These are phyloP conservation scores for Phalera bucephala DNA, from an alignment of 2,888 invertebrate species.

Conservation along the genomic window DNA sequence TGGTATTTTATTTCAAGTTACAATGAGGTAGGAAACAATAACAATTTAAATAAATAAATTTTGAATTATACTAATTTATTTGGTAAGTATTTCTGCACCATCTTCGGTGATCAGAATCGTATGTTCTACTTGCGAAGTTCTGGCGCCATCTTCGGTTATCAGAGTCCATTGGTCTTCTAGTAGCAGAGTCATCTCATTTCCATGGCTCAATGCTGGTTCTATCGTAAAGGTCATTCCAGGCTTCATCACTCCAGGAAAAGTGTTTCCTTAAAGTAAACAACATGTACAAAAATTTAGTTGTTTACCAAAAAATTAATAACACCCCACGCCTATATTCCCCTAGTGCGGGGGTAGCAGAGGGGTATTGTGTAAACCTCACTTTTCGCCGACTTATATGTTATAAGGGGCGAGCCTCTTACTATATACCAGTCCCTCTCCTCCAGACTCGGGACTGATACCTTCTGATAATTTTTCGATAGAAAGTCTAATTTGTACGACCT, in stretches of 20 bases:
- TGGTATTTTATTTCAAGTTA: conserved; percentile 33
- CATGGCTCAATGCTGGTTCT: conserved; percentile 94
- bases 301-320: too few relatives aligned
- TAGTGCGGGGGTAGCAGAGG: too few relatives aligned
- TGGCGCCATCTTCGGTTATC: conserved; percentile 89
- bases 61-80: conserved; percentile 19
- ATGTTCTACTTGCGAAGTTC: conserved; percentile 96
- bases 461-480: too few relatives aligned
- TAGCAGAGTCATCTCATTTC: conserved; percentile 85
- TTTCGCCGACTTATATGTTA: too few relatives aligned
- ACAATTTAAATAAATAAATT: background rate
- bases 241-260: conserved; percentile 87
- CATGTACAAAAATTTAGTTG: too few relatives aligned
- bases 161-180: conserved; percentile 97
- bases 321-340: too few relatives aligned
- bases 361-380: too few relatives aligned
- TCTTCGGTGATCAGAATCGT: conserved; percentile 92
- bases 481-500: too few relatives aligned
- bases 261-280: conserved; percentile 83
- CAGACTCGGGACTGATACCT: too few relatives aligned
- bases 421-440: too few relatives aligned
- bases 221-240: conserved; percentile 98
- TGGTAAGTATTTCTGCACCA: conserved; percentile 91
- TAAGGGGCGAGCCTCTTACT: too few relatives aligned
- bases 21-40: background rate